Evolutionary conservation across 2,888 invertebrate species (phyloP), one percentile per base, ranked within the genome.

Genomic region (Anaspis maculata): DNA sequence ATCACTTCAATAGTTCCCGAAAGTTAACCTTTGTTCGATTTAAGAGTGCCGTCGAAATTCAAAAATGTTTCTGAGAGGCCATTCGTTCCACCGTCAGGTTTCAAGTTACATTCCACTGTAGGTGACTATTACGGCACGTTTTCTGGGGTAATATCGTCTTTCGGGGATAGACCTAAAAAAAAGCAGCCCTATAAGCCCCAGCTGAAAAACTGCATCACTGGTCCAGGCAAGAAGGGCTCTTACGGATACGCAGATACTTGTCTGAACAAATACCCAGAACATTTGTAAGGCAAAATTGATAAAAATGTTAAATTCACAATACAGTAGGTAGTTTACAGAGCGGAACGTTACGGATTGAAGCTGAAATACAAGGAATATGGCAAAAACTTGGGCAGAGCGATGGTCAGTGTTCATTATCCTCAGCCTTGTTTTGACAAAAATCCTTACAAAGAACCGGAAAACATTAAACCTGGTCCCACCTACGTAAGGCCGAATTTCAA

Each of bases 71-170:
- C 50, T 3, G 42, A 45, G 26, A 37, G 36, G 12, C 54, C 61
- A 0, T 62, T 66, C 34, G 34, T 58, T 15, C 62, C 65, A 3
- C 36, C 55, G 13, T 55, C 62, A 3, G 52, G 56, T 3, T 41
- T 61, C 1, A 71, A 73, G 49, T 49, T 53, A 29, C 70, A 70
- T 42, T 61, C 70, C 2, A 63, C 68, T 5, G 69, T 72, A 1
- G 73, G 72, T 10, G 74, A 74, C 48, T 68, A 66, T 51, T 67
- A 64, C 41, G 74, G 74, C 9, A 70, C 71, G 49, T 74, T 59
- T 52, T 53, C 46, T 44, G 59, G 54, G 31, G 59, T 37, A 37
- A 55, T 51, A 15, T 61, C 49, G 46, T 61, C 56, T 40, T 66
- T 49, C 36, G 51, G 59, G 22, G 44, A 41, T 4, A 46, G 34